A percentile compares a stretch with the other conserved stretches of the same genome.
phyloP scores from a whole-genome alignment of 2,888 invertebrate species.

The Matsumyia berberina region DNA sequence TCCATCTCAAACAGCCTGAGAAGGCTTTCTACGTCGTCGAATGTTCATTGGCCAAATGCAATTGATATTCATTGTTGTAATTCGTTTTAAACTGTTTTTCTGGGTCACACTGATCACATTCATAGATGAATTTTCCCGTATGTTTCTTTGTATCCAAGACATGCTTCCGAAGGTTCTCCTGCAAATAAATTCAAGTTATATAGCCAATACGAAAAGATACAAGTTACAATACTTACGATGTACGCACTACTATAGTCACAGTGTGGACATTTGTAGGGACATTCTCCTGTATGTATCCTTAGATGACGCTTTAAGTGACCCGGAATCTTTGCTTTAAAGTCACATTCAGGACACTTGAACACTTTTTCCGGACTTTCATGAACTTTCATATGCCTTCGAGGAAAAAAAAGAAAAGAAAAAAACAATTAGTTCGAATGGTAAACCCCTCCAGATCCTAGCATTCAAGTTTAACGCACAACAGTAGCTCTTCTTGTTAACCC shows the following conservation, averaged over 20 bases:
- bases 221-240: slow-evolving; percentile 86
- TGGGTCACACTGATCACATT: slow-evolving; percentile 88
- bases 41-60: slow-evolving; percentile 78
- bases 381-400: slow-evolving; percentile 80
- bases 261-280: slow-evolving; percentile 94
- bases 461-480: slow-evolving; percentile 25
- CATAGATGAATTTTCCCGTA: slow-evolving; percentile 90
- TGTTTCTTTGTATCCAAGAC: slow-evolving; percentile 92
- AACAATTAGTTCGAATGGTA: slow-evolving; percentile 8
- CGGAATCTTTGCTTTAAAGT: slow-evolving; percentile 88
- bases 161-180: slow-evolving; percentile 96
- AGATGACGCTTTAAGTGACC: slow-evolving; percentile 92
- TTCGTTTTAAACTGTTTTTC: slow-evolving; percentile 80
- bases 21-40: neutral
- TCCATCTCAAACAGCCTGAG: neutral
- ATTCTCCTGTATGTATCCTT: slow-evolving; percentile 91
- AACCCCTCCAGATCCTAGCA: too few relatives aligned
- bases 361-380: slow-evolving; percentile 84
- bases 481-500: neutral
- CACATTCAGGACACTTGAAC: slow-evolving; percentile 88
- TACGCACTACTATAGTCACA: slow-evolving; percentile 92
- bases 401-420: slow-evolving; percentile 37
- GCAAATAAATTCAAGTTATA: slow-evolving; percentile 77
- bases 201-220: neutral
- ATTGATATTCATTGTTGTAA: slow-evolving; percentile 80